phyloP scores from a whole-genome alignment of 2,113 vertebrate species.

The Tretioscincus oriximinensis region DNA sequence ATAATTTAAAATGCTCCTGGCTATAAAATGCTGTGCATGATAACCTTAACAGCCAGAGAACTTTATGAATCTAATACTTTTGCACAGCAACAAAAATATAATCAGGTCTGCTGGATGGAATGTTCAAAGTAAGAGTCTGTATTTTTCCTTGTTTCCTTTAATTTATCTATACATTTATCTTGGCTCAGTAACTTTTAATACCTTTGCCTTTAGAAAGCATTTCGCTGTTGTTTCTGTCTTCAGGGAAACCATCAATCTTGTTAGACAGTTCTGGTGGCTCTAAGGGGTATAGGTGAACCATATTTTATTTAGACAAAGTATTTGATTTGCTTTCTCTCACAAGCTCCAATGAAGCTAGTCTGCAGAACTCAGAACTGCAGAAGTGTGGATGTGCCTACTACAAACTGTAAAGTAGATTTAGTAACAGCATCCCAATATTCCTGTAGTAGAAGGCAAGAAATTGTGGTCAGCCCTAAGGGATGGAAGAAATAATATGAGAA shows the following conservation, averaged over 20 bases:
- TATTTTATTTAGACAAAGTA: neutral
- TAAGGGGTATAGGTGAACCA: neutral
- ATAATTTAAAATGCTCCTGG: no score
- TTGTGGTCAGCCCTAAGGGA: no score
- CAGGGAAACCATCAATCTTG: neutral
- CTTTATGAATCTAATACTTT: neutral
- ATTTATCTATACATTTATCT: conserved; percentile 4
- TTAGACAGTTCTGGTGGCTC: neutral
- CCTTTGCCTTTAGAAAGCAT: neutral
- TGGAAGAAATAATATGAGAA: no score
- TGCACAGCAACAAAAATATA: neutral
- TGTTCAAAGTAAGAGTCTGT: neutral
- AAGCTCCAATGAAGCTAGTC: neutral
- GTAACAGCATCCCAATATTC: no score
- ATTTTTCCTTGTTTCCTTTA: conserved; percentile 10
- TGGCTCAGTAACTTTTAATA: conserved; percentile 18
- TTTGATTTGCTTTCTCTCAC: neutral
- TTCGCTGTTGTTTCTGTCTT: neutral
- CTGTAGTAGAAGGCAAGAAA: no score
- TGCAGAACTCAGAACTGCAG: neutral
- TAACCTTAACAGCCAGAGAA: no score
- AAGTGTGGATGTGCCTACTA: neutral
- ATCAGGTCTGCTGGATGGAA: conserved; percentile 13
- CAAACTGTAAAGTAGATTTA: neutral
- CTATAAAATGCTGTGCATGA: no score